Base-by-base conservation (phyloP, 2,888 invertebrate species). In the Homarus gammarus region DNA sequence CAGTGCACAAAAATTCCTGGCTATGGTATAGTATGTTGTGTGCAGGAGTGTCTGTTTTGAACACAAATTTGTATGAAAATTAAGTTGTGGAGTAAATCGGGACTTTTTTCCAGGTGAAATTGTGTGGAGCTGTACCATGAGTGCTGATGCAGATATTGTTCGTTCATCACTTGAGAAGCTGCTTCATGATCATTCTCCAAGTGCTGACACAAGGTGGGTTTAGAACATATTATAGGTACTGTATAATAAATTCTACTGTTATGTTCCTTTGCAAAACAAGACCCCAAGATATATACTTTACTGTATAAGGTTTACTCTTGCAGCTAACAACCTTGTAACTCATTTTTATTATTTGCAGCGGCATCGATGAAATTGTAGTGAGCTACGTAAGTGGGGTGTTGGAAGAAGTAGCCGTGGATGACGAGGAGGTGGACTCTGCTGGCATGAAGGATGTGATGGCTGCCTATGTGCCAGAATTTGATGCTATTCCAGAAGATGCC, bases 391-490 rank as follows among this genome's bases (percentile, higher is more conserved):
- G 82, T 73, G 92, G 92, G 3, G 92, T 92, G 33, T 61, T 92
- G 68, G 92, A 92, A 82, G 92, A 92, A 40, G 88, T 86, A n/a
- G 91, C 88, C 8, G 89, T 36, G 49, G 92, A 87, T 64, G 90
- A 83, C 44, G 92, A 92, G 44, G 88, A 87, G 75, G 89, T 90
- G 51, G 92, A 92, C 56, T 82, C 88, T n/a, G 89, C 83, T n/a
- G 84, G 90, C 27, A 87, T 92, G 90, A 92, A 92, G 81, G 90
- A 92, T 79, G 90, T 92, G 18, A 90, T 92, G 72, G 77, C 78
- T 40, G 92, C 92, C 10, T 92, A 92, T 51, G 90, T 90, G n/a
- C 92, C 92, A n/a, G 90, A 81, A 40, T 92, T 92, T 83, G 90
- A 90, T 40, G 84, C 85, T 38, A 82, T 92, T 27, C 84, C 92